These are phyloP conservation scores for Drosophila repleta DNA, from an alignment of 1,140 invertebrate species.

Conservation along the genomic window DNA sequence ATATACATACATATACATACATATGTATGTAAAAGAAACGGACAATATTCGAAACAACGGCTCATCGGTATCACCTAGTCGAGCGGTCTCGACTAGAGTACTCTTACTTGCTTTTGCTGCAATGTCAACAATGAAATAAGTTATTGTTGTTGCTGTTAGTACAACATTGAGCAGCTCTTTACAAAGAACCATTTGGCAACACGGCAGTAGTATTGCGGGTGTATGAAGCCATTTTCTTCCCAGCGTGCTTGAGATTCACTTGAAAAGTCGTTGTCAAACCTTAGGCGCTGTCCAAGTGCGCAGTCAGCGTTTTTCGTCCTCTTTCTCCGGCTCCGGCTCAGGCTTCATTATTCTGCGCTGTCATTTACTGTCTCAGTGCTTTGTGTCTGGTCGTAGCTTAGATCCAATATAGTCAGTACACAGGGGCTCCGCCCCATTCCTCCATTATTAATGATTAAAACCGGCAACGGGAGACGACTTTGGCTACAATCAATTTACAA, in stretches of 20 bases:
- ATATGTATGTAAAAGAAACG: too few species aligned
- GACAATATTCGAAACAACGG: too few species aligned
- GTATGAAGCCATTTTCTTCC: constrained; percentile 73
- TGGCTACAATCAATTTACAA: constrained; percentile 78
- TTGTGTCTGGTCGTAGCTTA: constrained; percentile 24
- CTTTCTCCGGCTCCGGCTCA: neutral
- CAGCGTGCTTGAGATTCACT: constrained; percentile 45
- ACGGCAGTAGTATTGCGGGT: constrained; percentile 22
- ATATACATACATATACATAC: neutral
- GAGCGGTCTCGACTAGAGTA: too few species aligned
- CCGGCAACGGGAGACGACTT: constrained; percentile 56
- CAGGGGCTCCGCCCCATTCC: neutral
- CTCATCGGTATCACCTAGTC: too few species aligned
- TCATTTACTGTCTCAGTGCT: constrained; percentile 11
- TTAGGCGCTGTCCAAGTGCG: constrained; percentile 47
- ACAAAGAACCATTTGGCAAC: constrained; percentile 76
- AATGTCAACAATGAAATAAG: constrained; percentile 18
- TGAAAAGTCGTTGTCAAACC: constrained; percentile 60
- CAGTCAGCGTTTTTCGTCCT: constrained; percentile 12
- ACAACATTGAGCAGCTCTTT: constrained; percentile 71
- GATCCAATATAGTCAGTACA: constrained; percentile 15
- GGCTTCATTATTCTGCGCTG: neutral
- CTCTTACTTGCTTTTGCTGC: constrained; percentile 32
- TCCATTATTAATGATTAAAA: constrained; percentile 75
- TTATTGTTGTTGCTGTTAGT: neutral